Evolutionary conservation across 2,888 invertebrate species (phyloP).

Genomic region (Phymatocera aterrima): DNA sequence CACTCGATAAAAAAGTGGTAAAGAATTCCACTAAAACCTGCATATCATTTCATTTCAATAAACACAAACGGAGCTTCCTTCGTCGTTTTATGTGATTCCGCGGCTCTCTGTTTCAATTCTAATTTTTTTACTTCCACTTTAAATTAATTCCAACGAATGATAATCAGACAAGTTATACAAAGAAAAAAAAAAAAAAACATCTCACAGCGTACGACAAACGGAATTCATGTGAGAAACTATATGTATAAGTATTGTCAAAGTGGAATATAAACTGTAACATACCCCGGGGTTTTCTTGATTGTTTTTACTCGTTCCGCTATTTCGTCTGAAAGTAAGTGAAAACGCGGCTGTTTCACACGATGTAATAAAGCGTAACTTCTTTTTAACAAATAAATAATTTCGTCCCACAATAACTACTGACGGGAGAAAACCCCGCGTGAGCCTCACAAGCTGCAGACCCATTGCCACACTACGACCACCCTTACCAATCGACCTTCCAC

Average conservation of each 20-base stretch:
- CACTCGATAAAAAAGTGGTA: too few species aligned
- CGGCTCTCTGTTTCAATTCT: background rate
- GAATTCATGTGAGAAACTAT: too few species aligned
- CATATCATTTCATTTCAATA: too few species aligned
- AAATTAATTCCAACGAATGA: too few species aligned
- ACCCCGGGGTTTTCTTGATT: background rate
- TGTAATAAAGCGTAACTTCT: background rate
- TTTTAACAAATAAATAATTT: background rate
- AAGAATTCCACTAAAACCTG: too few species aligned
- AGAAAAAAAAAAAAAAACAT: too few species aligned
- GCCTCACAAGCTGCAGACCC: constrained; percentile 63
- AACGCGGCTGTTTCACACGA: background rate
- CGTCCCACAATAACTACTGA: background rate
- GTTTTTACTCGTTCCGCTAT: background rate
- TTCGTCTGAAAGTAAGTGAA: background rate
- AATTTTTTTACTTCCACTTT: background rate
- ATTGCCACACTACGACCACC: constrained; percentile 51
- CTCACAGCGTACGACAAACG: too few species aligned
- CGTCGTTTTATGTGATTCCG: too few species aligned
- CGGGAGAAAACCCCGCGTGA: constrained; percentile 60
- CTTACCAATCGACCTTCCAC: constrained; percentile 3
- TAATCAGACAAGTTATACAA: too few species aligned
- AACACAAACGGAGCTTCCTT: background rate
- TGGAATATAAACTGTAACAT: background rate
- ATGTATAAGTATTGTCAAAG: too few species aligned